Conservation (phyloP, 2,888 invertebrate genomes). For the Rhimphoctona megacephalus region DNA sequence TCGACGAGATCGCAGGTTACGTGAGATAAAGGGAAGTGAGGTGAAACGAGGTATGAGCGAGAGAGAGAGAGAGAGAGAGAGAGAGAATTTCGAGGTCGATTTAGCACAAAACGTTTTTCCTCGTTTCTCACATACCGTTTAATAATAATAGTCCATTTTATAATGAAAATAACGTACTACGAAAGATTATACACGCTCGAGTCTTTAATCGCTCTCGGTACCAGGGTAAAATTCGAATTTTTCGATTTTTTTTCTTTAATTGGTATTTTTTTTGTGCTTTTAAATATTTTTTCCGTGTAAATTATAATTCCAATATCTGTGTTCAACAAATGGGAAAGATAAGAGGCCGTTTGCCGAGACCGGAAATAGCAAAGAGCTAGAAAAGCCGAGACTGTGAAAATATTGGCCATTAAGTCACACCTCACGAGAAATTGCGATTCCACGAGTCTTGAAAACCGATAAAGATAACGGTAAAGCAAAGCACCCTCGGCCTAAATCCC, state of each 20-base stretch:
- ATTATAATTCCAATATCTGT: slow-evolving; percentile 24
- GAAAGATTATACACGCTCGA: slow-evolving; percentile 2
- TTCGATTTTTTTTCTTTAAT: neutral
- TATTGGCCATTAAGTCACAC: slow-evolving; percentile 59
- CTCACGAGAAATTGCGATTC: slow-evolving; percentile 47
- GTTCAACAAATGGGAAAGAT: slow-evolving; percentile 71
- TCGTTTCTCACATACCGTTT: slow-evolving; percentile 10
- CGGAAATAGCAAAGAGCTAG: slow-evolving; percentile 70
- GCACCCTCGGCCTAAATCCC: slow-evolving; percentile 52
- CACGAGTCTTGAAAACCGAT: slow-evolving; percentile 57
- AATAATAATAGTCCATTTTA: slow-evolving; percentile 24
- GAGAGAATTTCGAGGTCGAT: slow-evolving; percentile 55
- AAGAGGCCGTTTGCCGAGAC: slow-evolving; percentile 71
- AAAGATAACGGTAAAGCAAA: slow-evolving; percentile 73
- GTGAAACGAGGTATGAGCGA: slow-evolving; percentile 31
- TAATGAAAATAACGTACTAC: slow-evolving; percentile 14
- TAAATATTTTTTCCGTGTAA: neutral
- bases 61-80: slow-evolving; percentile 3
- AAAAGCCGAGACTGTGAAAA: slow-evolving; percentile 46
- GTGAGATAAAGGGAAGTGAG: slow-evolving; percentile 44
- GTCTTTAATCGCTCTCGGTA: neutral
- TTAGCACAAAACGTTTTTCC: slow-evolving; percentile 30
- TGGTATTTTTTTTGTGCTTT: slow-evolving; percentile 1
- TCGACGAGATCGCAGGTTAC: slow-evolving; percentile 45
- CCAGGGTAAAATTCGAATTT: neutral